Evolutionary conservation across 2,888 invertebrate species (phyloP).

Genomic region (Brachynemurus nebulosus): DNA sequence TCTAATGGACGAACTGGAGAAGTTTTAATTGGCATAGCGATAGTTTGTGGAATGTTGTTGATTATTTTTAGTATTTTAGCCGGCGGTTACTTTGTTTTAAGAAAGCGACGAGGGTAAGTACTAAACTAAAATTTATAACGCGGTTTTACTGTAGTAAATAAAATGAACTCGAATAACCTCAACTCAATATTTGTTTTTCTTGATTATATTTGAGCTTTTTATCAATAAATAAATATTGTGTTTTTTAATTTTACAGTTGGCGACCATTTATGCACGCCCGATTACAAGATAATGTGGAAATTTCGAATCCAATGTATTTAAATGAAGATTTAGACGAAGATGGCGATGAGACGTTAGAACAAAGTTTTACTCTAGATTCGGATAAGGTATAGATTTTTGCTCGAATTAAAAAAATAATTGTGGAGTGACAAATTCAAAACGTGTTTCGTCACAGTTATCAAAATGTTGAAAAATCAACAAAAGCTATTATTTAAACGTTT

Average conservation of each 20-base stretch:
- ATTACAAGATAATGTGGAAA: slow-evolving; percentile 73
- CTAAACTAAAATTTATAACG: neutral
- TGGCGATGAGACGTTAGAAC: slow-evolving; percentile 38
- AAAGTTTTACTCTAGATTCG: slow-evolving; percentile 38
- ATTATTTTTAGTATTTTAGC: slow-evolving; percentile 26
- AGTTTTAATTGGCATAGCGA: slow-evolving; percentile 26
- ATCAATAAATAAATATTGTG: slow-evolving; percentile 7
- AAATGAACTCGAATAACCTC: neutral
- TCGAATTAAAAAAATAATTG: too few species aligned
- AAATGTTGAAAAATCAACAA: too few species aligned
- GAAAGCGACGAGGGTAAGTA: slow-evolving; percentile 26
- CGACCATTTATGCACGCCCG: slow-evolving; percentile 63
- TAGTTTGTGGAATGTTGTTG: slow-evolving; percentile 25
- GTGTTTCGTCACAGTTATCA: too few species aligned
- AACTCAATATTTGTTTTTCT: too few species aligned
- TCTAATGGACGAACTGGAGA: too few species aligned
- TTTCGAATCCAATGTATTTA: slow-evolving; percentile 75
- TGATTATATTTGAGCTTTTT: too few species aligned
- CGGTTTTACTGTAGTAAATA: neutral
- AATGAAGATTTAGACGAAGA: slow-evolving; percentile 55
- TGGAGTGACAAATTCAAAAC: too few species aligned
- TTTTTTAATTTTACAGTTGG: slow-evolving; percentile 26
- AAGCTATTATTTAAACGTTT: too few species aligned
- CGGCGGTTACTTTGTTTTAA: slow-evolving; percentile 27
- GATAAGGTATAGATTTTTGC: too few species aligned